Conservation (phyloP, 2,888 invertebrate species). For the Tortrix viridana region DNA sequence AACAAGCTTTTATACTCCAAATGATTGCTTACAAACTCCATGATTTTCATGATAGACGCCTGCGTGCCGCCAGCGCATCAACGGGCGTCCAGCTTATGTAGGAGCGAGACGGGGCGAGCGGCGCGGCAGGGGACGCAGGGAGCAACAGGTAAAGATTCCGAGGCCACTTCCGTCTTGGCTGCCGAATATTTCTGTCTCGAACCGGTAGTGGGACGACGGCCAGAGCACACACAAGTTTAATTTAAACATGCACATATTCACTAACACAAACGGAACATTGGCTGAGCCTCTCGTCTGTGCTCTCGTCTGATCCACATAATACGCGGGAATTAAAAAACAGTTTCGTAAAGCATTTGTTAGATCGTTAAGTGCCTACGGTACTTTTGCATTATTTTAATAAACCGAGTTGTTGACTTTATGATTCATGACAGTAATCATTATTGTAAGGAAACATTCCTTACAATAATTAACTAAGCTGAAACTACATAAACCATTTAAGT, state of each 20-base stretch:
- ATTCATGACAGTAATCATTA: too few relatives aligned
- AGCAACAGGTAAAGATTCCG: conserved; percentile 85
- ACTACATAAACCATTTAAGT: too few relatives aligned
- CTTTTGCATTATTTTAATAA: too few relatives aligned
- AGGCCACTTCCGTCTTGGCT: conserved; percentile 85
- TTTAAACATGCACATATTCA: conserved; percentile 46
- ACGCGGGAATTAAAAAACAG: conserved; percentile 4
- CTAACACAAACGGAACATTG: conserved; percentile 51
- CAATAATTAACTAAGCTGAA: too few relatives aligned
- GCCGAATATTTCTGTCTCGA: conserved; percentile 84
- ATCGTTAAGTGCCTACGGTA: neutral
- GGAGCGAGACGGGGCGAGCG: conserved; percentile 64
- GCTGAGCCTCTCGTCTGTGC: conserved; percentile 47
- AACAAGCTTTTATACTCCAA: conserved; percentile 77
- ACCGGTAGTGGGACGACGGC: conserved; percentile 83
- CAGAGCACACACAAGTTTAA: conserved; percentile 68
- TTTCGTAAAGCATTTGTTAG: neutral
- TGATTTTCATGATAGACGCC: conserved; percentile 54
- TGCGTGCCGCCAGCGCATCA: conserved; percentile 60
- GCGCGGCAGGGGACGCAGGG: conserved; percentile 76
- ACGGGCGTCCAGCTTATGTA: conserved; percentile 50
- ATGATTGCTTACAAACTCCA: conserved; percentile 75
- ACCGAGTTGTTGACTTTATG: too few relatives aligned
- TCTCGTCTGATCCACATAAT: conserved; percentile 47
- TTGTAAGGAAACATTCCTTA: too few relatives aligned